These are phyloP conservation scores for Mallateleia sp. DNA, from an alignment of 2,888 invertebrate species.

Conservation along the genomic window DNA sequence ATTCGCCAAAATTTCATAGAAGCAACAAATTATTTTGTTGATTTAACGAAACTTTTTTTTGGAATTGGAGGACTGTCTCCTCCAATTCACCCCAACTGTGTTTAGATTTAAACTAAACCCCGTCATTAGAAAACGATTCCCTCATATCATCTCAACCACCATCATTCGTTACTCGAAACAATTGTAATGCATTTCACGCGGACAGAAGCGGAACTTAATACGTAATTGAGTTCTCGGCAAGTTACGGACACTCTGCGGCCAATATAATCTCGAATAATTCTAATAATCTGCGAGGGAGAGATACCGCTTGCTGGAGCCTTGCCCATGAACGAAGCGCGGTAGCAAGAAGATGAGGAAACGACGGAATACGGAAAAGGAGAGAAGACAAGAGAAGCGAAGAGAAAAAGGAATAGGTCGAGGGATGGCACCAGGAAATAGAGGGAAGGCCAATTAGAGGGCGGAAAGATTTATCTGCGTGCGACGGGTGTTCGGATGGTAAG, in stretches of 20 bases:
- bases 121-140: too few species aligned
- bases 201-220: constrained; percentile 84
- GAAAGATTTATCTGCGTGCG: constrained; percentile 89
- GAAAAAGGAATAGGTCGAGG: constrained; percentile 85
- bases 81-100: too few species aligned
- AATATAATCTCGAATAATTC: constrained; percentile 89
- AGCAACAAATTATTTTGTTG: too few species aligned
- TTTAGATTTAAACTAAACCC: too few species aligned
- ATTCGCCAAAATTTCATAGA: too few species aligned
- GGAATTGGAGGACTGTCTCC: too few species aligned
- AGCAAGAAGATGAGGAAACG: constrained; percentile 57
- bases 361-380: constrained; percentile 56
- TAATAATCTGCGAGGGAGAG: constrained; percentile 87
- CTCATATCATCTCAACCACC: constrained; percentile 12
- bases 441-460: constrained; percentile 90
- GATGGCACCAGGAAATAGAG: constrained; percentile 88
- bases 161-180: constrained; percentile 54
- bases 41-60: too few species aligned
- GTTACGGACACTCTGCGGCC: constrained; percentile 88
- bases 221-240: constrained; percentile 86
- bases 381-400: constrained; percentile 77
- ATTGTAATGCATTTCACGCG: constrained; percentile 66
- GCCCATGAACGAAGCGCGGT: constrained; percentile 81
- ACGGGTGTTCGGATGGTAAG: constrained; percentile 89
- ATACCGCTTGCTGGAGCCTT: constrained; percentile 87